Base-by-base conservation (phyloP, 2,113 vertebrate genomes). In the Thinocorus orbignyianus region DNA sequence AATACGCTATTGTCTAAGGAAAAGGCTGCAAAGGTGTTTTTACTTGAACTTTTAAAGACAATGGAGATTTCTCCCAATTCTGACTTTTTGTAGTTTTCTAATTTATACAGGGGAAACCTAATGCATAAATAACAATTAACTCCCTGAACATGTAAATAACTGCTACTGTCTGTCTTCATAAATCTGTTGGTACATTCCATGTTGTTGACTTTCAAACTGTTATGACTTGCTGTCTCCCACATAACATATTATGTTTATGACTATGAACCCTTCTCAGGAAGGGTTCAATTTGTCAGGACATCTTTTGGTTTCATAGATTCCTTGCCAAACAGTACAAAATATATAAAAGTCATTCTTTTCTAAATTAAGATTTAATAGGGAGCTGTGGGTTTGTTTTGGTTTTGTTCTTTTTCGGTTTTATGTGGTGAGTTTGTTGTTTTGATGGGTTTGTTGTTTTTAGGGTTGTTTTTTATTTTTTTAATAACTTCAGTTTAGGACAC, bases 1-100 rank as follows among this genome's bases (percentile, higher is more conserved):
- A 99, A 93, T 99, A 99, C 3, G 99, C 99, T 68, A 99, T 99
- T 93, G 99, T 99, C 86, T 99, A 98, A 98, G 90, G 88, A 70
- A 95, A 49, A 52, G 68, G 66, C 86, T 95, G 80, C 95, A 91
- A 95, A 92, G 88, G 78, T 88, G 51, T 94, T 93, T 94, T 71
- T 96, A 70, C 70, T 90, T 96, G 96, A 95, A 97, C 95, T 97
- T 97, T 92, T 85, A 90, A 88, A 96, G 95, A 86, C 61, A 66
- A 9, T 85, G 71, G 79, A 54, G 54, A 24, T 79, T 97, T 93
- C 77, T 93, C 77, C 94, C 82, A 69, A 3, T 90, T 91, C 71
- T 89, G 93, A 91, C 39, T 46, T 96, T 96, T 96, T 94, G 92
- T 97, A 96, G 57, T 97, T 98, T 97, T 97, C 60, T 98, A 97